phyloP scores from a whole-genome alignment of 1,140 invertebrate species.

The Colletes gigas region DNA sequence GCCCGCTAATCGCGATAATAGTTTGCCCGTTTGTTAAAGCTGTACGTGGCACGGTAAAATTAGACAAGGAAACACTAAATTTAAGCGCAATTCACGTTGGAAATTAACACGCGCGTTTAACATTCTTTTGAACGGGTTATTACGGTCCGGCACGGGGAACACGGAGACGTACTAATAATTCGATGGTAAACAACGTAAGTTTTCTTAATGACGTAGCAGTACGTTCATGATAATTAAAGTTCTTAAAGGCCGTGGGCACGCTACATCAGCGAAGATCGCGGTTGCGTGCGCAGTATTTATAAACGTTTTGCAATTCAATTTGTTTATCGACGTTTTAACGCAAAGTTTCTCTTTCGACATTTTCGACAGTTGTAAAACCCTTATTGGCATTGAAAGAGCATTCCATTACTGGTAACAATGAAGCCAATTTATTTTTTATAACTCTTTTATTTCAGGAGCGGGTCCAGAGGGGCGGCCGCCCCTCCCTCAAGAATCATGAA shows the following conservation, averaged over 20 bases:
- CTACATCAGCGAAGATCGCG: not conserved
- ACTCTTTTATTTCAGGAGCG: too few relatives aligned
- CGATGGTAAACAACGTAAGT: conserved; percentile 30
- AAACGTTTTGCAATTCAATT: not conserved
- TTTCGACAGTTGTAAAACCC: not conserved
- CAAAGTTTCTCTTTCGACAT: not conserved
- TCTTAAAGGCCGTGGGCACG: conserved; percentile 16
- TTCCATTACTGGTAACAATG: too few relatives aligned
- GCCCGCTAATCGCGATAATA: not conserved
- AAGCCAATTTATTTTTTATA: too few relatives aligned
- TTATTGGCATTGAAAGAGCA: not conserved
- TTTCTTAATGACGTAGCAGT: conserved; percentile 45
- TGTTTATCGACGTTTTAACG: not conserved
- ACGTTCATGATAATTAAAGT: conserved; percentile 34
- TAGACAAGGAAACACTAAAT: conserved; percentile 16
- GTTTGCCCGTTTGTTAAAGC: not conserved
- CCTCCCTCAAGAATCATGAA: too few relatives aligned
- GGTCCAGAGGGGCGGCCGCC: too few relatives aligned
- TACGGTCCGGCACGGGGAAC: not conserved
- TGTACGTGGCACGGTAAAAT: not conserved
- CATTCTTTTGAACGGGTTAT: conserved; percentile 18
- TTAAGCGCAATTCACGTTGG: conserved; percentile 21
- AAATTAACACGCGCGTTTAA: conserved; percentile 29
- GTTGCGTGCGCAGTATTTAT: not conserved
- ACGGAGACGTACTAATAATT: conserved; percentile 26